Base-by-base conservation (phyloP, 2,113 vertebrate species). In the Vireo altiloquus region DNA sequence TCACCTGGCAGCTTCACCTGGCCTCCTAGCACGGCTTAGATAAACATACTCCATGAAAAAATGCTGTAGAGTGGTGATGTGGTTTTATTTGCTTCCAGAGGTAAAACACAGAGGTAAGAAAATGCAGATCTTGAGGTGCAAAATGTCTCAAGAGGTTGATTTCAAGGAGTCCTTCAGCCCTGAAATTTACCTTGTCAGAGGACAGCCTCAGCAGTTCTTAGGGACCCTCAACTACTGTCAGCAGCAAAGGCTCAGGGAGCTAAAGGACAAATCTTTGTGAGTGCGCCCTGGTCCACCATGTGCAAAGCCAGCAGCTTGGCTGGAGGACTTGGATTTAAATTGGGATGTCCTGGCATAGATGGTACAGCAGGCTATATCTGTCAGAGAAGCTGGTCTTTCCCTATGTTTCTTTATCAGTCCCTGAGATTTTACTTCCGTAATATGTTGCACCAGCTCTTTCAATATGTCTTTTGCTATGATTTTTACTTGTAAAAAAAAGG, bases 21-120 rank as follows among this genome's bases (percentile, higher is more conserved):
- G 10, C n/a, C 57, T 63, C 14, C 25, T 20, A 27, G 40, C 10
- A 11, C 1, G 1, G 35, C 33, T 69, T 82, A 17, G 15, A 37
- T 53, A 54, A 54, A 75, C 0, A 2, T 11, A 63, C 6, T 64
- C 18, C 4, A 9, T 54, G 39, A 81, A 68, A 56, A 8, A 83
- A 12, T 0, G 0, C 9, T n/a, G 12, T 35, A 30, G 69, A 39
- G 33, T 13, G 42, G 15, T 37, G 21, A 3, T 65, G 9, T 42
- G 24, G 61, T 46, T 85, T 74, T 37, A 37, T 68, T 71, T 78
- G 4, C 25, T 57, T 68, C 39, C 56, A 64, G 22, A 64, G 10
- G 22, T 12, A 80, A 90, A 89, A 21, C 14, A 70, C 5, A 19
- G 64, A n/a, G 30, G 9, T 37, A 27, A 56, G 19, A 74, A 77